A percentile compares a stretch with the other conserved stretches of the same genome.
phyloP scores from a whole-genome alignment of 1,140 invertebrate species.

The Ylistrum balloti region DNA sequence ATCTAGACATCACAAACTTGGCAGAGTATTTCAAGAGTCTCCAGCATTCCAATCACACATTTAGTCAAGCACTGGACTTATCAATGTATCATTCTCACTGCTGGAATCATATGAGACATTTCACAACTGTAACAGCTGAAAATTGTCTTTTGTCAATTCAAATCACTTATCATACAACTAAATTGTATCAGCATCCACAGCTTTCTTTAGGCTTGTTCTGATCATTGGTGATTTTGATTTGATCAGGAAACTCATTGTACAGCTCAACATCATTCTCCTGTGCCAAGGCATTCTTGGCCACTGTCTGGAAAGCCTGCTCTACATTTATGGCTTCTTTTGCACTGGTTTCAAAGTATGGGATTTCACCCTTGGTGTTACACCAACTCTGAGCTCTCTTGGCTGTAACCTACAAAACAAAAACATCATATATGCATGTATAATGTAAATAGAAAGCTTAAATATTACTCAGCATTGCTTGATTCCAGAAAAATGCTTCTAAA shows the following conservation, averaged over 20 bases:
- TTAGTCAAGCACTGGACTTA: not conserved
- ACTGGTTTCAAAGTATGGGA: conserved; percentile 99
- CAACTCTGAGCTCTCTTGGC: conserved; percentile 98
- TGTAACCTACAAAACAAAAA: conserved; percentile 87
- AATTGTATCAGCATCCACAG: conserved; percentile 79
- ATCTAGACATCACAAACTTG: conserved; percentile 32
- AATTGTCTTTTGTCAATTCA: conserved; percentile 26
- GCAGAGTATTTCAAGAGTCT: conserved; percentile 15
- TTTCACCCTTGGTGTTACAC: conserved; percentile 99
- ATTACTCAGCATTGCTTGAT: not conserved
- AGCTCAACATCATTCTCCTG: conserved; percentile 94
- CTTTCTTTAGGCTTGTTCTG: conserved; percentile 77
- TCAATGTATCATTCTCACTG: conserved; percentile 22
- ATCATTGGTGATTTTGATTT: conserved; percentile 88
- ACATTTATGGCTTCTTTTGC: conserved; percentile 99
- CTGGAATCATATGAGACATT: conserved; percentile 11
- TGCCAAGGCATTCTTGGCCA: conserved; percentile 97
- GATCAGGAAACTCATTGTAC: conserved; percentile 98
- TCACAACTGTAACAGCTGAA: conserved; percentile 33
- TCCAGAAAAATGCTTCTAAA: not conserved
- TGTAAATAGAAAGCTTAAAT: too few relatives aligned
- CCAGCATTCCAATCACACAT: conserved; percentile 37
- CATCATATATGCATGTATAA: too few relatives aligned
- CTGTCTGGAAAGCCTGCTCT: conserved; percentile 98
- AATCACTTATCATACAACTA: conserved; percentile 23